phyloP scores from a whole-genome alignment of 2,113 vertebrate species.

The Girardinichthys multiradiatus region DNA sequence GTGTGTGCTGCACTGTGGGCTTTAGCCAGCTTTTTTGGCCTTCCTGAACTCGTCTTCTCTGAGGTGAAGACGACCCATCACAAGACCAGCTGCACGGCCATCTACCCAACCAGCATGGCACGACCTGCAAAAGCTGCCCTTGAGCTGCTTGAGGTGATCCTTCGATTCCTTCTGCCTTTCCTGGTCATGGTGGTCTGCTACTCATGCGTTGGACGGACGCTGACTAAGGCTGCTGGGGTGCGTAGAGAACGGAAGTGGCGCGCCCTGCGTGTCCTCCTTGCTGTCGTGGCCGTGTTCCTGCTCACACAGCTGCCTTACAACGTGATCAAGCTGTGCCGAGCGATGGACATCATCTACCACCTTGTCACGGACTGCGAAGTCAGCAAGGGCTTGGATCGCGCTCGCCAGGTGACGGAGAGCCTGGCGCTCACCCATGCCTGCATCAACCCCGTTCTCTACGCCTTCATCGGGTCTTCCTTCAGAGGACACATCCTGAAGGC shows the following conservation, averaged over 20 bases:
- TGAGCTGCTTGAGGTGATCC: constrained; percentile 87
- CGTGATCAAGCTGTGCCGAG: constrained; percentile 86
- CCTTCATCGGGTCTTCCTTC: constrained; percentile 90
- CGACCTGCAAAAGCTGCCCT: constrained; percentile 81
- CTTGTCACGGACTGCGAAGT: constrained; percentile 83
- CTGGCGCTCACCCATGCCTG: constrained; percentile 91
- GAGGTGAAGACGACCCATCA: constrained; percentile 73
- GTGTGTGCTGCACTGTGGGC: constrained; percentile 82
- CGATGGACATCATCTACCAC: constrained; percentile 85
- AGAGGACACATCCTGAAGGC: constrained; percentile 84
- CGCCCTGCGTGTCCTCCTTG: constrained; percentile 85
- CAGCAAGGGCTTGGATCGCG: constrained; percentile 86
- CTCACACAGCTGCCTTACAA: constrained; percentile 93
- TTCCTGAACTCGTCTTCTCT: constrained; percentile 88
- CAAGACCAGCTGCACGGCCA: constrained; percentile 77
- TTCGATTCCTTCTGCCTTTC: constrained; percentile 90
- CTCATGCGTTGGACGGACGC: constrained; percentile 73
- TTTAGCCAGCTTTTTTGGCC: constrained; percentile 80
- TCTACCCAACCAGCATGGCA: constrained; percentile 81
- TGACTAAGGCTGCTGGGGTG: constrained; percentile 77
- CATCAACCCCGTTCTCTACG: constrained; percentile 92
- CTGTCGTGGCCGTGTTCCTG: constrained; percentile 88
- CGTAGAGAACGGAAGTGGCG: constrained; percentile 81
- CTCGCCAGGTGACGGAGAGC: constrained; percentile 87
- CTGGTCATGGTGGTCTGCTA: constrained; percentile 90